Base-by-base conservation (phyloP, 1,140 invertebrate species). In the Eueides isabella region DNA sequence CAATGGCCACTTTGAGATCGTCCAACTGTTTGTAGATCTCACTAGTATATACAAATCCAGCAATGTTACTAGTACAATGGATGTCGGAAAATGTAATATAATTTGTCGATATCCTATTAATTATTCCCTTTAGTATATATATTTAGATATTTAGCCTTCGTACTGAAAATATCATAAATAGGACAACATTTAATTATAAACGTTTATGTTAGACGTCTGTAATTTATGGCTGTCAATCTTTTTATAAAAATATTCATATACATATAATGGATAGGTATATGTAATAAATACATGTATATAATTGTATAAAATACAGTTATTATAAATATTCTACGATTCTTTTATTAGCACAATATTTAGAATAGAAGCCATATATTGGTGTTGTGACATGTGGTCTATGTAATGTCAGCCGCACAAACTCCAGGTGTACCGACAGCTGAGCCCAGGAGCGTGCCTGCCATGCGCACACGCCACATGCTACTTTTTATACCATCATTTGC, bases 361-460 rank as follows among this genome's bases (percentile, higher is more conserved):
- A 26, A 62, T 68, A 35, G 84, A 88, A 86, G 80, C 85, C 86
- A 70, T 89, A 82, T 63, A 85, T 63, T 64, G n/a, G n/a, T n/a
- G n/a, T n/a, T n/a, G 77, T 44, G 71, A 70, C 82, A 85, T 84
- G 70, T 84, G 83, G 72, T 26, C 48, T 55, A 70, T 66, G 77
- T 74, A 75, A 79, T 77, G 61, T 71, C 61, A 66, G 77, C 71
- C 74, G 78, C 77, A 77, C 41, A 63, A 28, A n/a, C 64, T 75
- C 86, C 85, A 90, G 88, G 85, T 89, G 88, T 74, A 29, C 29
- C 16, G 71, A 74, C 87, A 91, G 85, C 84, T 88, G 86, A 80
- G 78, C 71, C 76, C 29, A 41, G 79, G 66, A 81, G 85, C 77
- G 82, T 85, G 89, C 78, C 82, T 73, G 80, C 78, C 83, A 81